Conservation (phyloP, 2,113 vertebrate genomes). For the Potamarius usumacintae region DNA sequence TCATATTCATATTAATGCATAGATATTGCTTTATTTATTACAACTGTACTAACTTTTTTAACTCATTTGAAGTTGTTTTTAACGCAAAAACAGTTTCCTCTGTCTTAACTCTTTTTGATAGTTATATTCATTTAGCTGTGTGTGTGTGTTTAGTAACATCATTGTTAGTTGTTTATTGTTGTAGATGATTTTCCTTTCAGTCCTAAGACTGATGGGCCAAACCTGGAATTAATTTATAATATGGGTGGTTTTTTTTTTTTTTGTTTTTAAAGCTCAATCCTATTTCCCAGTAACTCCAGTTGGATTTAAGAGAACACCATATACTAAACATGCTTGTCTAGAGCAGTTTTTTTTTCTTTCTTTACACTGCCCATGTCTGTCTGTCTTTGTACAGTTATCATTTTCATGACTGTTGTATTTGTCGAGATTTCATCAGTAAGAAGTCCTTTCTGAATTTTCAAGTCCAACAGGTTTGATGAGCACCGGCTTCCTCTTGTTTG, state of each 20-base stretch:
- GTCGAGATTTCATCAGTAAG: not conserved
- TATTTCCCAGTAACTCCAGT: not conserved
- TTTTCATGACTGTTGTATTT: not conserved
- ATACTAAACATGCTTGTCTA: not conserved
- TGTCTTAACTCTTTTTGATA: not conserved
- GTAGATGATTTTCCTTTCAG: not conserved
- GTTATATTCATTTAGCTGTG: no score
- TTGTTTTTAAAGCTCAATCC: not conserved
- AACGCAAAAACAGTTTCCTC: not conserved
- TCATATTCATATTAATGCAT: not conserved
- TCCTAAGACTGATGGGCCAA: not conserved
- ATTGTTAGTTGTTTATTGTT: not conserved
- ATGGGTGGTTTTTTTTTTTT: no score
- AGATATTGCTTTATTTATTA: not conserved
- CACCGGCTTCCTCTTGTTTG: not conserved
- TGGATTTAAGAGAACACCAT: not conserved
- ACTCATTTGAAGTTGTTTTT: not conserved
- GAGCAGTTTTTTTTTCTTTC: not conserved
- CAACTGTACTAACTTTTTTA: no score
- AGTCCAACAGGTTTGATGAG: slow-evolving; percentile 45
- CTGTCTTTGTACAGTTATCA: not conserved
- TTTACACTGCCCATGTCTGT: not conserved
- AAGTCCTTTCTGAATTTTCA: slow-evolving; percentile 19
- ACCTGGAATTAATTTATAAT: not conserved
- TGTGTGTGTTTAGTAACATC: not conserved